Evolutionary conservation across 2,113 vertebrate genomes (phyloP).

Genomic region (Lynx canadensis): DNA sequence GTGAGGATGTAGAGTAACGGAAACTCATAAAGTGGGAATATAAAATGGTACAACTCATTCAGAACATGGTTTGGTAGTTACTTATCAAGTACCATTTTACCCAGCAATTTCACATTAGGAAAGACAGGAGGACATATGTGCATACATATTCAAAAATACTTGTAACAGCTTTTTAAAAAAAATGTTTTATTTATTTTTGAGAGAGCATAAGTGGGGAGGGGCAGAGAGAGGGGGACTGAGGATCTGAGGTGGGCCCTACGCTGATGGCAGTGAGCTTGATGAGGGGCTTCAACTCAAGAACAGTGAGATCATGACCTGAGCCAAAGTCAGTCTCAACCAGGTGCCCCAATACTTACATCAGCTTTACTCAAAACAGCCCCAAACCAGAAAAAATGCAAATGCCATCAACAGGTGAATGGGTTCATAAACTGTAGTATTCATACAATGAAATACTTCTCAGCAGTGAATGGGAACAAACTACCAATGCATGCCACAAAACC

Average conservation of each 20-base stretch:
- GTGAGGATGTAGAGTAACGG: neutral
- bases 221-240: too few relatives aligned
- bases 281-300: too few relatives aligned
- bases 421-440: neutral
- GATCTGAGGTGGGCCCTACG: too few relatives aligned
- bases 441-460: neutral
- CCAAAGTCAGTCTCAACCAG: too few relatives aligned
- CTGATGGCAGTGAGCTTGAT: too few relatives aligned
- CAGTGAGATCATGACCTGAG: too few relatives aligned
- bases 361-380: neutral
- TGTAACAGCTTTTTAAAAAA: neutral
- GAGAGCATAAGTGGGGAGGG: too few relatives aligned
- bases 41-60: neutral
- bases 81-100: neutral
- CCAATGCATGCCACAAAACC: neutral
- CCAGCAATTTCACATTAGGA: neutral
- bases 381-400: neutral
- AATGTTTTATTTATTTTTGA: too few relatives aligned
- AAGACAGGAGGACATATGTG: neutral
- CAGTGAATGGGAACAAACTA: neutral
- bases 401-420: neutral
- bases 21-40: neutral
- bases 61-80: neutral
- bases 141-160: neutral
- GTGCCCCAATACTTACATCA: neutral